Percentiles rank a stretch among this genome's conserved stretches.
These are phyloP conservation scores for Chaetodon trifascialis DNA, from an alignment of 2,113 vertebrate species.

Conservation along the genomic window DNA sequence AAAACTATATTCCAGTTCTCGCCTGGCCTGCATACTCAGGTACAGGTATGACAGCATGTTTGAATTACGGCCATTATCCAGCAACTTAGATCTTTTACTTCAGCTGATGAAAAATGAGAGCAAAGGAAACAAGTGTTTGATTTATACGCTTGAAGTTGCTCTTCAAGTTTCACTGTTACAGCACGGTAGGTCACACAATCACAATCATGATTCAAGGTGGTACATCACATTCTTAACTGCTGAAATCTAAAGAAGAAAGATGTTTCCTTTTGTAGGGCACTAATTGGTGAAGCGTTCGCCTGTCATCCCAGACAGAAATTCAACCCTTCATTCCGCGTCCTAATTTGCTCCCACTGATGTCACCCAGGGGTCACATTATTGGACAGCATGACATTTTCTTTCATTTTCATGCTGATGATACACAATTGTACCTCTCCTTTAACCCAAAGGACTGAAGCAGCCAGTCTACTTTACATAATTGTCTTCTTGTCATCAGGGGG, in stretches of 20 bases:
- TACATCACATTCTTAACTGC: neutral
- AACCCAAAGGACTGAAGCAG: conserved; percentile 3
- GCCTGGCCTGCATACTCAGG: no score
- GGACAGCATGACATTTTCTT: conserved; percentile 32
- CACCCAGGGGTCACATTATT: conserved; percentile 13
- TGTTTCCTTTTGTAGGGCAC: neutral
- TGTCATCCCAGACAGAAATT: conserved; percentile 11
- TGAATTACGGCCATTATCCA: no score
- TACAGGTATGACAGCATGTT: no score
- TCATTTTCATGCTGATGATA: conserved; percentile 21
- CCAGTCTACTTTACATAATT: conserved; percentile 39
- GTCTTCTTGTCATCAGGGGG: conserved; percentile 37
- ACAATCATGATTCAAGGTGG: neutral
- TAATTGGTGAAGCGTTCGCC: conserved; percentile 3
- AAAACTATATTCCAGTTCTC: no score
- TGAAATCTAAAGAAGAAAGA: neutral
- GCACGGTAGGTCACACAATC: neutral
- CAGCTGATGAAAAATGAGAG: no score
- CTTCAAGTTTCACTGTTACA: neutral
- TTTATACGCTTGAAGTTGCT: neutral
- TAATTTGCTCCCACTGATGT: conserved; percentile 27
- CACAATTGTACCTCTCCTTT: conserved; percentile 10
- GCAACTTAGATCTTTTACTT: no score
- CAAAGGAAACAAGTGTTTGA: no score
- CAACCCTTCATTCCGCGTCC: neutral